Conservation (phyloP, 23 tunicate species). For the Styela plicata region DNA sequence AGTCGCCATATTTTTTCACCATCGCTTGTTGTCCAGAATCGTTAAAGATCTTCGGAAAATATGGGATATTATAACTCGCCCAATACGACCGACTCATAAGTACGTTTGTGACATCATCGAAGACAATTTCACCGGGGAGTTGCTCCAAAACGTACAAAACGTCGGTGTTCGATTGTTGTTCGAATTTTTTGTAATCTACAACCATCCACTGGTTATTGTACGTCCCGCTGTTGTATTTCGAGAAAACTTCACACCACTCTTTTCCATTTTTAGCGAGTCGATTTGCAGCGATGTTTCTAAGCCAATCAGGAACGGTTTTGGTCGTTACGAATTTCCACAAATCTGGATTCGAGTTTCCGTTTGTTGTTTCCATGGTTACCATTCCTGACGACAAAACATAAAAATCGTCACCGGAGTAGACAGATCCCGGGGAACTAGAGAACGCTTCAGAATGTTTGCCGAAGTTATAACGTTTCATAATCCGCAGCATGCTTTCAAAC, state of each 20-base stretch:
- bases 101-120: constrained; percentile 33
- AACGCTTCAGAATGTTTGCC: constrained; percentile 25
- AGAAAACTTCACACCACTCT: constrained; percentile 44
- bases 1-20: constrained; percentile 47
- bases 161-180: constrained; percentile 14
- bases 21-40: constrained; percentile 15
- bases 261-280: constrained; percentile 39
- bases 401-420: constrained; percentile 51
- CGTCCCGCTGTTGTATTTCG: constrained; percentile 51
- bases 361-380: constrained; percentile 71
- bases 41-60: constrained; percentile 30
- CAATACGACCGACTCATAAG: constrained; percentile 30
- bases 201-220: constrained; percentile 77
- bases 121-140: constrained; percentile 40
- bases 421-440: constrained; percentile 37
- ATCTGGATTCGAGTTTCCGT: constrained; percentile 38
- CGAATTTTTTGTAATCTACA: constrained; percentile 46
- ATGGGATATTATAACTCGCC: constrained; percentile 60
- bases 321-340: constrained; percentile 49
- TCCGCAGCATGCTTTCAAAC: constrained; percentile 36
- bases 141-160: constrained; percentile 51
- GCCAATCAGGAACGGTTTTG: constrained; percentile 39
- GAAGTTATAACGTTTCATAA: constrained; percentile 44
- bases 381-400: constrained; percentile 53
- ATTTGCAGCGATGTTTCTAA: constrained; percentile 58